phyloP scores from a whole-genome alignment of 2,888 invertebrate species.

The Ectobius pallidus region DNA sequence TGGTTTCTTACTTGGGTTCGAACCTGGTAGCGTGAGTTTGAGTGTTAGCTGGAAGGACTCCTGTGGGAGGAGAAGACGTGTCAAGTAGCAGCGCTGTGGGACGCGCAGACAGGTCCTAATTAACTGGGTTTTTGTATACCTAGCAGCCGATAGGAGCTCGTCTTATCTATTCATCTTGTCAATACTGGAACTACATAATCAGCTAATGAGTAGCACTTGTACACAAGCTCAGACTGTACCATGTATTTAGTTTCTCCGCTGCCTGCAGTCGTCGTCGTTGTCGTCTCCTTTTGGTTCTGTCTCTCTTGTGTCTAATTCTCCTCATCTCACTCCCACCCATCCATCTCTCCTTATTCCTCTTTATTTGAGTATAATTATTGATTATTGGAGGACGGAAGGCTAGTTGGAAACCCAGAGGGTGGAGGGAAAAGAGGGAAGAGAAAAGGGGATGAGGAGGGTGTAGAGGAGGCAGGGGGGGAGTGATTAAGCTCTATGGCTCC shows the following conservation, averaged over 20 bases:
- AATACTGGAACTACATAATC: constrained; percentile 1
- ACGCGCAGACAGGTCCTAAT: too few species aligned
- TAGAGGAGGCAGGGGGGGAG: constrained; percentile 52
- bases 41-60: too few species aligned
- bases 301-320: constrained; percentile 35
- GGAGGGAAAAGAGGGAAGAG: constrained; percentile 49
- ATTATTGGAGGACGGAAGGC: constrained; percentile 44
- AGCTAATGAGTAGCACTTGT: constrained; percentile 27
- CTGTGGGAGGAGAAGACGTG: too few species aligned
- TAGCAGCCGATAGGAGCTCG: too few species aligned
- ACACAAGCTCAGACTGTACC: constrained; percentile 23
- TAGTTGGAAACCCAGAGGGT: constrained; percentile 48
- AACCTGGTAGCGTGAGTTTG: too few species aligned
- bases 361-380: constrained; percentile 46
- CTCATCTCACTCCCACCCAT: constrained; percentile 34
- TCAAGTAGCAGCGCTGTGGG: too few species aligned
- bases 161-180: neutral
- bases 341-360: constrained; percentile 43
- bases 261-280: constrained; percentile 25
- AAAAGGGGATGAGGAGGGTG: constrained; percentile 46
- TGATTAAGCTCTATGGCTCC: constrained; percentile 65
- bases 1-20: too few species aligned
- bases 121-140: too few species aligned
- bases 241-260: constrained; percentile 34
- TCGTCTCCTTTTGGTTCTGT: constrained; percentile 30